Base-by-base conservation (phyloP, 2,888 invertebrate genomes). In the Cheilosia scutellata region DNA sequence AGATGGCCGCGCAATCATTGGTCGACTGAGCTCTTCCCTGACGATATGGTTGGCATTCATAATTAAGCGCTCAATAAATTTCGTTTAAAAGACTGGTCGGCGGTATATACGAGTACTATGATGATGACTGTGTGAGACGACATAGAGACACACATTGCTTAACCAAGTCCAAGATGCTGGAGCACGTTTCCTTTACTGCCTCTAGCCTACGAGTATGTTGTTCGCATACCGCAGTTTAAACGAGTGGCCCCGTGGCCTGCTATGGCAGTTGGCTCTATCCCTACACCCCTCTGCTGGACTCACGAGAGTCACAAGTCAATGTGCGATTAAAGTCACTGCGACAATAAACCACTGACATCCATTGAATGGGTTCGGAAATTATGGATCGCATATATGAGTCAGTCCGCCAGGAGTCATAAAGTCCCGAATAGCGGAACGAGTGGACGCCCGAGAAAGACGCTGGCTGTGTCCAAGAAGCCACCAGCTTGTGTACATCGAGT, bases 1-100 rank as follows among this genome's bases (percentile, higher is more conserved):
- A 66, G 66, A 62, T 51, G 68, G 53, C 55, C 58, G 58, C n/a
- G 42, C 47, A 53, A 25, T 55, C 31, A 33, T 16, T 63, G 75
- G 57, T 27, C 53, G 42, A 55, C 9, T 40, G 16, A 20, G 9
- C 40, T 71, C 71, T 53, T 60, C 74, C 55, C 60, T 27, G 20
- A 20, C 75, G 71, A 49, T 80, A 80, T 76, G 75, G 29, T 72
- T 72, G 76, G 86, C 86, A 82, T 86, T 77, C 76, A 72, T 86
- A 86, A 86, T 86, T 86, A 86, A 86, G 86, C 82, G 86, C 82
- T 86, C 86, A 86, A 86, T 86, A 86, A 86, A 86, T 86, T 84
- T 80, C 53, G 49, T 37, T 20, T n/a, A 33, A 49, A 71, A 55
- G 53, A 65, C 76, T 66, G 76, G 47, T 68, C 72, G 53, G 20